phyloP scores from a whole-genome alignment of 1,140 invertebrate species.

The Sycophila sp. region DNA sequence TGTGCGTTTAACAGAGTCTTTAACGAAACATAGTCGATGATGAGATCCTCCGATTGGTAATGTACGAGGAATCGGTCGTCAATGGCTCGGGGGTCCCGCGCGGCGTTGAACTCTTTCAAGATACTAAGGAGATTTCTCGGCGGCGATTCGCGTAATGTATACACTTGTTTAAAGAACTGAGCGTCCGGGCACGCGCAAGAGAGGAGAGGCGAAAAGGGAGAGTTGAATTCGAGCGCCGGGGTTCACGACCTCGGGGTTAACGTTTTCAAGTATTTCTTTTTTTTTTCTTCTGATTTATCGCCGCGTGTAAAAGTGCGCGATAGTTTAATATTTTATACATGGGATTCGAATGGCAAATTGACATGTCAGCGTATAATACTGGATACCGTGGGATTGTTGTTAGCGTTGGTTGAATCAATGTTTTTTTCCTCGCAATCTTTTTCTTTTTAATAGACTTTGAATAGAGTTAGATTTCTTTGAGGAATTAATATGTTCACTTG shows the following conservation, averaged over 20 bases:
- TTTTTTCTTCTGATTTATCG: too few species aligned
- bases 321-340: not conserved
- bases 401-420: too few species aligned
- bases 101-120: not conserved
- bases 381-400: too few species aligned
- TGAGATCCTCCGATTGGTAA: too few species aligned
- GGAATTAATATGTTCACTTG: too few species aligned
- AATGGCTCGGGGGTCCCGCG: not conserved
- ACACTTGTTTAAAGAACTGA: not conserved
- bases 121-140: not conserved
- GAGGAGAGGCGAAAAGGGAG: slow-evolving; percentile 20
- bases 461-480: too few species aligned
- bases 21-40: too few species aligned
- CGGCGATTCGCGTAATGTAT: slow-evolving; percentile 7
- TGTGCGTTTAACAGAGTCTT: not conserved
- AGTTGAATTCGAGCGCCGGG: slow-evolving; percentile 21
- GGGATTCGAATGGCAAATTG: too few species aligned
- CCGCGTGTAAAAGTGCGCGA: slow-evolving; percentile 10
- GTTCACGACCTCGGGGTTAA: slow-evolving; percentile 35
- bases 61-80: too few species aligned
- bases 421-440: too few species aligned
- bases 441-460: too few species aligned
- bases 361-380: too few species aligned
- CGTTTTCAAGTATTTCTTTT: not conserved
- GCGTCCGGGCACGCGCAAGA: not conserved